Percentiles rank a stretch among this genome's conserved stretches.
Conservation (phyloP, 2,888 invertebrate genomes). For the Ceraclea dissimilis region DNA sequence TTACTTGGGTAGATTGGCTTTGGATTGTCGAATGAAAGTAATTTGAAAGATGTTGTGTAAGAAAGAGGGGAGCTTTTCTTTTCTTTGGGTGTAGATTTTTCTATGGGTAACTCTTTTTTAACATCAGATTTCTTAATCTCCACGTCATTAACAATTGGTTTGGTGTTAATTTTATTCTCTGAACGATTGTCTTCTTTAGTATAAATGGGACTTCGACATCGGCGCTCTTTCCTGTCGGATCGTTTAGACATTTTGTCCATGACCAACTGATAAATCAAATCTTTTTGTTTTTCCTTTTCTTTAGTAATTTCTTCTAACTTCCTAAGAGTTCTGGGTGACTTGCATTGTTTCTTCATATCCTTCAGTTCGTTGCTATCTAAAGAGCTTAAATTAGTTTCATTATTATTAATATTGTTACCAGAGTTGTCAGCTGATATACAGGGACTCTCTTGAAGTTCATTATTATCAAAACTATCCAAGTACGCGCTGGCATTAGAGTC, state of each 20-base stretch:
- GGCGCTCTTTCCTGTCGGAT: slow-evolving; percentile 52
- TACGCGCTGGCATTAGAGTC: not conserved
- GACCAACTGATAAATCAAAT: slow-evolving; percentile 74
- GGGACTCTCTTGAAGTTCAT: not conserved
- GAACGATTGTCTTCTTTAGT: not conserved
- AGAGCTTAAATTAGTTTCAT: not conserved
- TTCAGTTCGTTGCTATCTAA: not conserved
- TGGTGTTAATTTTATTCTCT: not conserved
- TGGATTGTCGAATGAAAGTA: slow-evolving; percentile 10
- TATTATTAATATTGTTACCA: slow-evolving; percentile 1
- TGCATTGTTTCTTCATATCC: slow-evolving; percentile 31
- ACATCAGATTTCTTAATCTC: not conserved
- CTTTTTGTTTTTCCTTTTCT: slow-evolving; percentile 76
- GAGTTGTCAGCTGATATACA: not conserved
- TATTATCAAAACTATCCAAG: not conserved
- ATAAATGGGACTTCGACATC: slow-evolving; percentile 41
- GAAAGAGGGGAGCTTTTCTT: not conserved
- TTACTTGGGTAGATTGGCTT: slow-evolving; percentile 29
- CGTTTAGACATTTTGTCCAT: slow-evolving; percentile 68
- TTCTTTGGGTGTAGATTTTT: not conserved
- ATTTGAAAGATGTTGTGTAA: slow-evolving; percentile 15
- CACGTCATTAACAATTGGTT: not conserved
- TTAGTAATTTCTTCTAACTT: slow-evolving; percentile 71
- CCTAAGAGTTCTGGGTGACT: slow-evolving; percentile 49
- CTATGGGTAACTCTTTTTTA: not conserved